Percentiles rank a stretch among this genome's conserved stretches.
Evolutionary conservation across 2,113 vertebrate species (phyloP).

Genomic region (Monarcha castaneiventris): DNA sequence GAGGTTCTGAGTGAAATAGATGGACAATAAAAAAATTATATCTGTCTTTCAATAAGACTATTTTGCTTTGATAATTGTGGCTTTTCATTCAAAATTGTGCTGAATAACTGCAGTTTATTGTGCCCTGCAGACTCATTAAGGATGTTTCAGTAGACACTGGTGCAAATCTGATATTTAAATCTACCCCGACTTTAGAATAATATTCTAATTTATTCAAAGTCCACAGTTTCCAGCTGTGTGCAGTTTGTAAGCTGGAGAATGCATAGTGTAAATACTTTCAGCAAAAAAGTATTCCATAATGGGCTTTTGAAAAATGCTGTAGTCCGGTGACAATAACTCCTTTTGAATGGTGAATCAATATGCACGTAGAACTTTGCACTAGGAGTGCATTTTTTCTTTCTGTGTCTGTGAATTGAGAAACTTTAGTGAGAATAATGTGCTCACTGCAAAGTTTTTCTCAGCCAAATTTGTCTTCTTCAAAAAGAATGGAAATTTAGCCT

Average conservation of each 20-base stretch:
- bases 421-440: neutral
- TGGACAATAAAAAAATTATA: neutral
- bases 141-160: neutral
- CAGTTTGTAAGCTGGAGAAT: neutral
- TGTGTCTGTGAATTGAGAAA: neutral
- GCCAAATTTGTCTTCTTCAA: neutral
- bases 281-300: neutral
- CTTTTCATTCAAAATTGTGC: neutral
- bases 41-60: neutral
- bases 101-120: neutral
- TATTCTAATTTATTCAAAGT: neutral
- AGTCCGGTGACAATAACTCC: neutral
- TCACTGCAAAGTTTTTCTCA: neutral
- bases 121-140: neutral
- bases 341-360: neutral
- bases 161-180: neutral
- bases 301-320: neutral
- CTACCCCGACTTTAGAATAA: neutral
- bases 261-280: neutral
- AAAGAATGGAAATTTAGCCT: neutral
- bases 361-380: neutral
- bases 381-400: neutral
- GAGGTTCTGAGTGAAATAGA: neutral
- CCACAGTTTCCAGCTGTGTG: neutral
- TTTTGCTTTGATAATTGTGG: neutral